Evolutionary conservation across 2,888 invertebrate species (phyloP).

Genomic region (Leptopilina drosophilae): DNA sequence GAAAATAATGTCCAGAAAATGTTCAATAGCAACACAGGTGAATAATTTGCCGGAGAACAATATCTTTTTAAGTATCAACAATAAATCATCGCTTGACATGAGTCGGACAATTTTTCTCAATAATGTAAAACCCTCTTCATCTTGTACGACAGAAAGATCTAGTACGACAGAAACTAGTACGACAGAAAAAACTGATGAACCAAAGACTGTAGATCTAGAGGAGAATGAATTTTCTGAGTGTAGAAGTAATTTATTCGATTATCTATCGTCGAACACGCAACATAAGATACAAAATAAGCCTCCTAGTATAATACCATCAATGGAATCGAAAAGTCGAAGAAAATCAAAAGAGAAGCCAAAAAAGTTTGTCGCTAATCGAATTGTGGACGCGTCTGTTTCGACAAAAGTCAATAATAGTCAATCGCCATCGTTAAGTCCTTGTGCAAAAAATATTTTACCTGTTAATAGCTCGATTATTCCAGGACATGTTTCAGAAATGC

Average conservation of each 20-base stretch:
- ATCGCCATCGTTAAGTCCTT: conserved; percentile 16
- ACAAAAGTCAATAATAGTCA: conserved; percentile 38
- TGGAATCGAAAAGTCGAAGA: conserved; percentile 52
- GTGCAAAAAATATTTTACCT: conserved; percentile 10
- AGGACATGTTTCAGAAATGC: conserved; percentile 74
- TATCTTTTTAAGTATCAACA: not conserved
- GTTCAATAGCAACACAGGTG: conserved; percentile 16
- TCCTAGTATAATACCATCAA: conserved; percentile 11
- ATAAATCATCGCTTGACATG: not conserved
- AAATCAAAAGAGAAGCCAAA: conserved; percentile 61
- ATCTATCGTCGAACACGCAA: not conserved
- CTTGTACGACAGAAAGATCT: no score
- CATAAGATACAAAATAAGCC: conserved; percentile 24
- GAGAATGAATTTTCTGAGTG: conserved; percentile 21
- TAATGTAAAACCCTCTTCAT: not conserved
- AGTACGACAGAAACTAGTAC: not conserved
- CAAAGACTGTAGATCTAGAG: not conserved
- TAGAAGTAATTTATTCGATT: conserved; percentile 41
- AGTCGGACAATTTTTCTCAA: not conserved
- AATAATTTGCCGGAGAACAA: conserved; percentile 24
- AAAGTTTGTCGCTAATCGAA: conserved; percentile 46
- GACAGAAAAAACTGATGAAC: not conserved
- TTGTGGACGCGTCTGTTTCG: conserved; percentile 42
- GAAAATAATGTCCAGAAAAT: not conserved
- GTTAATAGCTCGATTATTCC: conserved; percentile 61